These are phyloP conservation scores for Ciona savignyi DNA, from an alignment of 23 tunicate species.

Conservation along the genomic window DNA sequence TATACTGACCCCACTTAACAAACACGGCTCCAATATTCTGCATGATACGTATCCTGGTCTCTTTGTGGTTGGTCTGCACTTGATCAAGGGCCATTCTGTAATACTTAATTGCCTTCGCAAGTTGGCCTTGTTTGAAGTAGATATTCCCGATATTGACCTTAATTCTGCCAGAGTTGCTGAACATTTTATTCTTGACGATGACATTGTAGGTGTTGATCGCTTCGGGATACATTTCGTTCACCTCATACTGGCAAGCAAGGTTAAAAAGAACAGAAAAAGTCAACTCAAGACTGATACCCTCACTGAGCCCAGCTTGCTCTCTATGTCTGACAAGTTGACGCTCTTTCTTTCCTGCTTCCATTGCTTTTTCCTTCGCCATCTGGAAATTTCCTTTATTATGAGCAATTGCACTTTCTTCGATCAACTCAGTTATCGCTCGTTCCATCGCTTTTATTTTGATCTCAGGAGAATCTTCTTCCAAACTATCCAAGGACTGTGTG, in stretches of 20 bases:
- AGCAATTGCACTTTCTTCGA: conserved; percentile 80
- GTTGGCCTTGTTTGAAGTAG: conserved; percentile 70
- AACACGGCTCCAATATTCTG: conserved; percentile 92
- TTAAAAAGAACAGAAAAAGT: conserved; percentile 88
- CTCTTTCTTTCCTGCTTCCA: conserved; percentile 92
- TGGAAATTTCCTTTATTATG: conserved; percentile 46
- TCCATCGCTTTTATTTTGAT: conserved; percentile 87
- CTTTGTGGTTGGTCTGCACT: conserved; percentile 84
- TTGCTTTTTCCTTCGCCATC: conserved; percentile 80
- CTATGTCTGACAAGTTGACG: conserved; percentile 71
- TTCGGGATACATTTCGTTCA: conserved; percentile 92
- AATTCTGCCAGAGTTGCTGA: conserved; percentile 86
- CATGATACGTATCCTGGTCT: conserved; percentile 79
- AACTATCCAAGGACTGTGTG: conserved; percentile 41
- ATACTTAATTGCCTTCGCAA: conserved; percentile 73
- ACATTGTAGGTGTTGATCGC: conserved; percentile 88
- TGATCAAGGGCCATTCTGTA: conserved; percentile 98
- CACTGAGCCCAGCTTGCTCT: conserved; percentile 89
- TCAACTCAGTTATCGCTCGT: conserved; percentile 44
- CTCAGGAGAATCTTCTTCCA: conserved; percentile 56
- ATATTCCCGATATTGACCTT: conserved; percentile 98
- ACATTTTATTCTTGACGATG: conserved; percentile 97
- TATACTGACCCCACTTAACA: conserved; percentile 89
- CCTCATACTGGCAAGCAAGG: conserved; percentile 92
- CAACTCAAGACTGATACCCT: conserved; percentile 80